phyloP scores from a whole-genome alignment of 2,113 vertebrate species.

The Nanorana parkeri region DNA sequence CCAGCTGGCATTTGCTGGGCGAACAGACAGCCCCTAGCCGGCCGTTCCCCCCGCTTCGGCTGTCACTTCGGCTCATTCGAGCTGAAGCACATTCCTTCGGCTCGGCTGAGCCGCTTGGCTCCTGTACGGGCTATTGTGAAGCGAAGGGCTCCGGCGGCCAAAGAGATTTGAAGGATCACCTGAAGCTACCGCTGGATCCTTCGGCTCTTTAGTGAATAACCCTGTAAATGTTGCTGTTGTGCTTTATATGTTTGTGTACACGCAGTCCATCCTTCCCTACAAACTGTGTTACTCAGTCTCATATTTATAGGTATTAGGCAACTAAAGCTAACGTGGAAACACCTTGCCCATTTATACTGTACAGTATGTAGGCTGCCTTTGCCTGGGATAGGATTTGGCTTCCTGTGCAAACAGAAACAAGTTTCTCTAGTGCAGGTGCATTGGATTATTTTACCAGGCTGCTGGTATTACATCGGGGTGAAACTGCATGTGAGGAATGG shows the following conservation, averaged over 20 bases:
- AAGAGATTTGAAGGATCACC: no score
- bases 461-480: conserved; percentile 5
- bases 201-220: no score
- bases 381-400: conserved; percentile 7
- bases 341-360: not conserved
- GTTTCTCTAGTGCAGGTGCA: conserved; percentile 39
- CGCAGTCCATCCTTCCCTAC: no score
- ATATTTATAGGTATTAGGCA: not conserved
- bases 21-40: no score
- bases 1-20: no score
- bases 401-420: not conserved
- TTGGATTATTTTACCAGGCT: conserved; percentile 29
- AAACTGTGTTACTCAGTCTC: not conserved
- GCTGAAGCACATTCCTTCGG: no score
- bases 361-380: conserved; percentile 8
- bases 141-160: no score
- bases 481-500: not conserved
- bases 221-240: not conserved
- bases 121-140: no score
- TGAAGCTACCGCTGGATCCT: no score
- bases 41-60: no score
- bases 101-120: no score
- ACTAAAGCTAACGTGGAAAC: not conserved
- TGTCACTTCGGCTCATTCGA: no score
- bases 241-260: not conserved